A percentile compares a stretch with the other conserved stretches of the same genome.
Evolutionary conservation across 2,888 invertebrate species (phyloP).

Genomic region (Amblyjoppa fuscipennis): DNA sequence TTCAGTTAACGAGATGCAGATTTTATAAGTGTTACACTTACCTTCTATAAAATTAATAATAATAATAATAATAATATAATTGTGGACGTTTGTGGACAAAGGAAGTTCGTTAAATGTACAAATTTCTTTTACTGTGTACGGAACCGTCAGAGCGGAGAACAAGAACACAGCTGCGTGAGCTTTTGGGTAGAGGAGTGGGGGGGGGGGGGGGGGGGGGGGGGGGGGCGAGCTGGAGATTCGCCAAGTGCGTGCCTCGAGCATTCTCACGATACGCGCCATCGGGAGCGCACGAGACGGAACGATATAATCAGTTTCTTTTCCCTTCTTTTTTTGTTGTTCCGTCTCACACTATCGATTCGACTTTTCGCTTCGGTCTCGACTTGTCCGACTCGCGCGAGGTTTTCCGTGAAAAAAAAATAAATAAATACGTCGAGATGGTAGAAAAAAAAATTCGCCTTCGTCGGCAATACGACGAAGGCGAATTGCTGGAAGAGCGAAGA

Average conservation of each 20-base stretch:
- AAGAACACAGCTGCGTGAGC: not conserved
- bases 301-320: constrained; percentile 3
- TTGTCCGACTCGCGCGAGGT: not conserved
- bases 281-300: not conserved
- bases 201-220: not conserved
- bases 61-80: no score
- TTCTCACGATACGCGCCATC: constrained; percentile 24
- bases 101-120: no score
- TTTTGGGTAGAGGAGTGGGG: not conserved
- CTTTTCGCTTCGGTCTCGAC: constrained; percentile 2
- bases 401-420: not conserved
- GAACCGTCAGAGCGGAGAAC: not conserved
- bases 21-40: no score
- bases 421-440: not conserved
- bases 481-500: not conserved
- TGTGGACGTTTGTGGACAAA: no score
- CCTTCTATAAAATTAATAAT: no score
- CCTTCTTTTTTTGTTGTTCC: not conserved
- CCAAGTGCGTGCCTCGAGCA: constrained; percentile 47
- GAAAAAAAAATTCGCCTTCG: no score
- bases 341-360: constrained; percentile 26
- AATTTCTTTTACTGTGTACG: not conserved
- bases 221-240: constrained; percentile 27
- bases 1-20: no score
- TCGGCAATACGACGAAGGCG: not conserved